phyloP scores from a whole-genome alignment of 2,888 invertebrate species.

The Eueremaeus valkanovi region DNA sequence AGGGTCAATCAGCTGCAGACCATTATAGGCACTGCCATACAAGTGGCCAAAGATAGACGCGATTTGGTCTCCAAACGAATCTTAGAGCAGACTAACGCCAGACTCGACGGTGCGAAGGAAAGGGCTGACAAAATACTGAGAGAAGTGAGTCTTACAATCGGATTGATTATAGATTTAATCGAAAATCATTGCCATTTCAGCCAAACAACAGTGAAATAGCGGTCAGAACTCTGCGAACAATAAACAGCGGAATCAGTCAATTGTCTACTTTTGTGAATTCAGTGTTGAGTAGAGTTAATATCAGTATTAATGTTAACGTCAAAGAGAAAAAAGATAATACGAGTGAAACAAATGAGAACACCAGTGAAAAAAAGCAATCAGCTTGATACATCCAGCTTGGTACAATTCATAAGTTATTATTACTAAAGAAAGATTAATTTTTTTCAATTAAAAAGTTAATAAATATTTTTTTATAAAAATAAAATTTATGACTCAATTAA shows the following conservation, averaged over 20 bases:
- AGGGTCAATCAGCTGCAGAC: slow-evolving; percentile 41
- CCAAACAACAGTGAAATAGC: slow-evolving; percentile 42
- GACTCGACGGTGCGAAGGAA: slow-evolving; percentile 41
- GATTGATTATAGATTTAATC: background rate
- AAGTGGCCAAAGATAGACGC: slow-evolving; percentile 41
- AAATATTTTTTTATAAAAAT: too few relatives aligned
- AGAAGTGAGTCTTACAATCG: slow-evolving; percentile 37
- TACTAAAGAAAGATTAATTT: background rate
- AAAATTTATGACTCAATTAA: too few relatives aligned
- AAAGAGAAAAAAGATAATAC: slow-evolving; percentile 12
- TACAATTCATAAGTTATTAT: too few relatives aligned
- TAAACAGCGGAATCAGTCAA: slow-evolving; percentile 42
- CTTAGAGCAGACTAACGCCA: slow-evolving; percentile 38
- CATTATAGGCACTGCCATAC: slow-evolving; percentile 39
- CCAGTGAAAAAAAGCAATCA: background rate
- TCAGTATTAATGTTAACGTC: slow-evolving; percentile 40
- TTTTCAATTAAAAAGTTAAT: background rate
- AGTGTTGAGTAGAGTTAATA: slow-evolving; percentile 40
- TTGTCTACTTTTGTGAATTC: slow-evolving; percentile 35
- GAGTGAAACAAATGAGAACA: background rate
- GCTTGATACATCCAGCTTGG: background rate
- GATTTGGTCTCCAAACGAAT: slow-evolving; percentile 40
- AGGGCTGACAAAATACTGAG: slow-evolving; percentile 42
- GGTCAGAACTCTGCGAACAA: slow-evolving; percentile 38
- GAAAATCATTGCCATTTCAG: slow-evolving; percentile 7